Evolutionary conservation across 2,888 invertebrate genomes (phyloP).

Genomic region (Tetropium fuscum): DNA sequence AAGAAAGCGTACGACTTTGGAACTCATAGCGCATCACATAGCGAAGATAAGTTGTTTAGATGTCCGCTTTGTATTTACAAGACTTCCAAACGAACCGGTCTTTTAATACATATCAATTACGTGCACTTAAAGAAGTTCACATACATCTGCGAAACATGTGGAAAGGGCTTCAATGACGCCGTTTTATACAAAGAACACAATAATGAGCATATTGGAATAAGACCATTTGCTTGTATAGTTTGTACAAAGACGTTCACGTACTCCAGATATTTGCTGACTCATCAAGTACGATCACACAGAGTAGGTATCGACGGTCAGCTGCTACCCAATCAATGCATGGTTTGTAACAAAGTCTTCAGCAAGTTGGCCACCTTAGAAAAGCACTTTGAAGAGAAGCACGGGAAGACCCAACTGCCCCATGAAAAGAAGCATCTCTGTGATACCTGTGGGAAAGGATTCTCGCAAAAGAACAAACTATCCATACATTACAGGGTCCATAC

Average conservation of each 20-base stretch:
- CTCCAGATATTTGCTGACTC: constrained; percentile 59
- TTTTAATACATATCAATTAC: constrained; percentile 58
- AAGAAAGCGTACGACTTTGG: constrained; percentile 58
- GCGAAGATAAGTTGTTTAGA: constrained; percentile 51
- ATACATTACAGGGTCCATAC: constrained; percentile 64
- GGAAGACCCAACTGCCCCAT: constrained; percentile 45
- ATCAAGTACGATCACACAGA: constrained; percentile 56
- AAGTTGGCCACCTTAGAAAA: constrained; percentile 62
- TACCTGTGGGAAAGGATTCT: constrained; percentile 60
- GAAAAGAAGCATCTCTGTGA: constrained; percentile 59
- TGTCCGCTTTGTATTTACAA: constrained; percentile 59
- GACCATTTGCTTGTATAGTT: constrained; percentile 68
- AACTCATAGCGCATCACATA: constrained; percentile 57
- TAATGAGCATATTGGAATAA: constrained; percentile 69
- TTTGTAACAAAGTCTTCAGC: constrained; percentile 57
- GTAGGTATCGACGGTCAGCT: constrained; percentile 64
- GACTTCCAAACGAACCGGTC: constrained; percentile 52
- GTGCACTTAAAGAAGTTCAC: constrained; percentile 62
- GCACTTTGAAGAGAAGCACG: constrained; percentile 63
- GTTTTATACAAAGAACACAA: constrained; percentile 69
- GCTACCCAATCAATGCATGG: constrained; percentile 61
- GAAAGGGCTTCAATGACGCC: constrained; percentile 69
- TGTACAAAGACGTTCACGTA: constrained; percentile 69
- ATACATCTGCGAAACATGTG: constrained; percentile 69
- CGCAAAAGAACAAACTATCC: constrained; percentile 55